Base-by-base conservation (phyloP, 1,140 invertebrate genomes). In the Drosophila pseudoananassae region DNA sequence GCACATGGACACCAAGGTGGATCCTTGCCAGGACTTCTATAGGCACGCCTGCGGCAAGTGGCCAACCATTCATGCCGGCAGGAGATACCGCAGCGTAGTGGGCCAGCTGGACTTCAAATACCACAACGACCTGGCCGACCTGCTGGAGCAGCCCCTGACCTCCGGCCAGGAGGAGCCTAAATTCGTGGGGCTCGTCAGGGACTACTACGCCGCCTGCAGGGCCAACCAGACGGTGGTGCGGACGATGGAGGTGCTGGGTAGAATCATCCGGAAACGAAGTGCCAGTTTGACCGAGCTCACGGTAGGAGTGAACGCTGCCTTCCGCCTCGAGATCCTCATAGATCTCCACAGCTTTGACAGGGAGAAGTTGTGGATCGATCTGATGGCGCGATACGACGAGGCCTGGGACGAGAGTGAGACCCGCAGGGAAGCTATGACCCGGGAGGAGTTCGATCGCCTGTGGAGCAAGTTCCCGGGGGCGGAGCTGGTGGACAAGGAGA, bases 11-110 rank as follows among this genome's bases (percentile, higher is more conserved):
- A 3, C 9, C 0, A 17, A 8, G 0, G 17, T 14, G 5, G 8
- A 46, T 14, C 61, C 81, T 5, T 84, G 80, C 5, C 8, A 1
- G 0, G 77, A 85, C 12, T 81, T 84, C 29, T 85, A 76, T 27
- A 46, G 15, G 1, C 38, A 68, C 12, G 80, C 81, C 33, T 84
- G 80, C 27, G 81, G 80, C 8, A 55, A 61, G 7, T 84, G 80
- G 80, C 17, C 46, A 1, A 0, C 12, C 4, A 60, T 14, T 14
- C 64, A 80, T 9, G 25, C 2, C 0, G 6, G 10, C 7, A 43
- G 25, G 27, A 4, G 23, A 4, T 72, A 60, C 12, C 1, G 14
- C 4, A 84, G 58, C 14, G 8, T 60, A 3, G 0, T 87, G 27
- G 55, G 45, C 5, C 50, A 77, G 17, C 36, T 84, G 54, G 80